Conservation (phyloP, 2,113 vertebrate genomes). For the Platysternon megacephalum region DNA sequence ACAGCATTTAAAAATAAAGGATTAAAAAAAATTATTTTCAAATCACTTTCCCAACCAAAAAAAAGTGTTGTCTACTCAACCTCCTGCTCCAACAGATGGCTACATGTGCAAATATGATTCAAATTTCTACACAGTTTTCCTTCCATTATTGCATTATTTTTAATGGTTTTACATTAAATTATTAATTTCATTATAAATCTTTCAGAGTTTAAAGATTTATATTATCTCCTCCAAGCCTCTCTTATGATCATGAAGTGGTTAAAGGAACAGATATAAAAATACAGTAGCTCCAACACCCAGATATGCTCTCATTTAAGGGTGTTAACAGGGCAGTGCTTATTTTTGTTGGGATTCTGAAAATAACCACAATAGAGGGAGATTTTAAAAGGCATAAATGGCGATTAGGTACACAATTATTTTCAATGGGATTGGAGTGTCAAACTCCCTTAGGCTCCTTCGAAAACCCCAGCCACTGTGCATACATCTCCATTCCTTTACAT, state of each 20-base stretch:
- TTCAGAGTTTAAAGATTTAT: conserved; percentile 56
- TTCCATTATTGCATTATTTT: conserved; percentile 49
- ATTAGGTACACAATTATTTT: conserved; percentile 6
- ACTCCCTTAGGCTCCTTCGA: neutral
- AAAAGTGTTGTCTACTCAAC: conserved; percentile 43
- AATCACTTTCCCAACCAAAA: conserved; percentile 46
- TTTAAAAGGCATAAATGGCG: conserved; percentile 7
- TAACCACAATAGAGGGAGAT: neutral
- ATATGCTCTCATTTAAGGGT: conserved; percentile 18
- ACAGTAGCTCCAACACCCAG: conserved; percentile 14
- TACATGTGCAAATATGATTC: conserved; percentile 51
- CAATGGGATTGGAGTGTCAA: neutral
- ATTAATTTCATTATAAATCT: conserved; percentile 18
- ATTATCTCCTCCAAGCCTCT: conserved; percentile 24
- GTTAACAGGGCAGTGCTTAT: conserved; percentile 51
- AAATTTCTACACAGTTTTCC: conserved; percentile 30
- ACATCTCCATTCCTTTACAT: neutral
- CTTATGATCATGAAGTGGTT: neutral
- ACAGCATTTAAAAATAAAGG: conserved; percentile 75
- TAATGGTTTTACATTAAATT: conserved; percentile 2
- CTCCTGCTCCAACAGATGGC: conserved; percentile 72
- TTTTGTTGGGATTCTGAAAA: conserved; percentile 31
- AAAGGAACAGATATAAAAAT: conserved; percentile 15
- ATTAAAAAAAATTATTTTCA: conserved; percentile 69
- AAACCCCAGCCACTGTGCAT: neutral